phyloP scores from a whole-genome alignment of 2,888 invertebrate species.

The Troides helena region DNA sequence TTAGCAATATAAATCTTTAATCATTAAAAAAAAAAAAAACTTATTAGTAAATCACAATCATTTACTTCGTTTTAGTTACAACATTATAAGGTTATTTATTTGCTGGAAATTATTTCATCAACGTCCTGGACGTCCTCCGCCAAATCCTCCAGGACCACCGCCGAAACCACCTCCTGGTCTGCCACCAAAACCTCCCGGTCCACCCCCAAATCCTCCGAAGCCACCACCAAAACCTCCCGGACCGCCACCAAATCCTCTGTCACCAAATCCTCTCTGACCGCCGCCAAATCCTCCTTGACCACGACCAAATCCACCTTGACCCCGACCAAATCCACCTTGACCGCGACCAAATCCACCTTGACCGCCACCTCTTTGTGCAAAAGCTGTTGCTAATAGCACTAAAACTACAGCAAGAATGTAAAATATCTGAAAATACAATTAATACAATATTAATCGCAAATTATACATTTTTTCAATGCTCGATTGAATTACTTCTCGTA shows the following conservation, averaged over 20 bases:
- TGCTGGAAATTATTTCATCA: background rate
- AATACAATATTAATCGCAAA: no score
- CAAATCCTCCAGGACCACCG: slow-evolving; percentile 18
- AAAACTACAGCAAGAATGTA: slow-evolving; percentile 15
- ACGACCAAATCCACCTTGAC: slow-evolving; percentile 28
- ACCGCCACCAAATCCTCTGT: slow-evolving; percentile 24
- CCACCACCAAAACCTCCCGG: slow-evolving; percentile 38
- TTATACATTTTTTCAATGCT: no score
- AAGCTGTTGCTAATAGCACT: slow-evolving; percentile 26
- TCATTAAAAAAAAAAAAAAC: no score
- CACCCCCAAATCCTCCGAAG: slow-evolving; percentile 36
- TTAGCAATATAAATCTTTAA: no score
- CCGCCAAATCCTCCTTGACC: slow-evolving; percentile 26
- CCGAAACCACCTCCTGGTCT: slow-evolving; percentile 37
- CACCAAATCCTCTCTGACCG: slow-evolving; percentile 4
- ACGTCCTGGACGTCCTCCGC: slow-evolving; percentile 6
- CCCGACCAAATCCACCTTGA: slow-evolving; percentile 28
- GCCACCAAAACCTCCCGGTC: slow-evolving; percentile 20
- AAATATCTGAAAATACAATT: slow-evolving; percentile 13
- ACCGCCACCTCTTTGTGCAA: slow-evolving; percentile 30
- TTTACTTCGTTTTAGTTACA: no score
- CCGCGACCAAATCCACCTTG: slow-evolving; percentile 28
- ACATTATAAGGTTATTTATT: no score
- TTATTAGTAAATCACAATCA: no score
- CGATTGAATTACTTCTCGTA: no score